Conservation (phyloP, 2,888 invertebrate species). For the Torymus tubicola region DNA sequence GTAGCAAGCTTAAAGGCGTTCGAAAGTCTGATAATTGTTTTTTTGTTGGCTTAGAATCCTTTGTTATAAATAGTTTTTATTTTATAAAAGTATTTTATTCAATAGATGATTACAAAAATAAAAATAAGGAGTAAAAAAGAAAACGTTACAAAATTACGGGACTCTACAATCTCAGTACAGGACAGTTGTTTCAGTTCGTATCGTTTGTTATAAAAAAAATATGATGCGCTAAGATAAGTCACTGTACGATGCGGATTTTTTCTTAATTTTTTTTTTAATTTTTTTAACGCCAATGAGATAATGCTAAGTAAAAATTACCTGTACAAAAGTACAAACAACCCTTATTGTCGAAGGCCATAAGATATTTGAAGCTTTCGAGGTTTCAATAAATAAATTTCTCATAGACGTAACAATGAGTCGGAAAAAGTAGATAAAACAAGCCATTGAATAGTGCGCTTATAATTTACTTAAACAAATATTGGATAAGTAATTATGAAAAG, state of each 20-base stretch:
- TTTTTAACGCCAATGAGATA: conserved; percentile 32
- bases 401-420: conserved; percentile 8
- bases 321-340: conserved; percentile 70
- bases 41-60: conserved; percentile 35
- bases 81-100: conserved; percentile 45
- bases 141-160: conserved; percentile 37
- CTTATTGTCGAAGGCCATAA: conserved; percentile 69
- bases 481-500: no score
- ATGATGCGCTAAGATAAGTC: not conserved
- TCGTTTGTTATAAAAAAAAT: conserved; percentile 13
- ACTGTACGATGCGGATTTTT: conserved; percentile 30
- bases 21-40: conserved; percentile 35
- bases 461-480: no score
- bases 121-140: conserved; percentile 33
- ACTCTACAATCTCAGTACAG: conserved; percentile 32
- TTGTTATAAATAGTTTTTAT: conserved; percentile 24
- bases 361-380: conserved; percentile 15
- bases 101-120: conserved; percentile 42
- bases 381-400: conserved; percentile 28
- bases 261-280: conserved; percentile 16
- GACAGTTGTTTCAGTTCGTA: conserved; percentile 12
- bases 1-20: conserved; percentile 31
- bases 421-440: conserved; percentile 24
- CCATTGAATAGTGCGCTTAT: conserved; percentile 8
- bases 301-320: conserved; percentile 49